Percentiles rank a stretch among this genome's conserved stretches.
These are phyloP conservation scores for Clarias magur DNA, from an alignment of 2,113 vertebrate genomes.

Conservation along the genomic window DNA sequence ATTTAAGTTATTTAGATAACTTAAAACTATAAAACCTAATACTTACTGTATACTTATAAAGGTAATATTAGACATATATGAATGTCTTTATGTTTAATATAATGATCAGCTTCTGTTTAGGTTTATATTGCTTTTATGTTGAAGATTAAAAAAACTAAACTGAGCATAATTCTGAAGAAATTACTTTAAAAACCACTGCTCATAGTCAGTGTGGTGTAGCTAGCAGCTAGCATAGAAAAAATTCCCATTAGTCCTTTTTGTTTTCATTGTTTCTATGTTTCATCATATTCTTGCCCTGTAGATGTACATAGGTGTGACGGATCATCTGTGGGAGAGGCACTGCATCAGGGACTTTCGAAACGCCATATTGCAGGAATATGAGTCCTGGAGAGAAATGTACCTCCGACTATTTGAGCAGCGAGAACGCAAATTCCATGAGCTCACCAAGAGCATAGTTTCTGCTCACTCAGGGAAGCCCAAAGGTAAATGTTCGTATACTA, in stretches of 20 bases:
- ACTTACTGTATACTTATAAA: too few relatives aligned
- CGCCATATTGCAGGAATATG: conserved; percentile 72
- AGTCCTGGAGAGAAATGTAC: conserved; percentile 89
- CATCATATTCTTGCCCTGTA: conserved; percentile 40
- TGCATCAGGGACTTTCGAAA: conserved; percentile 82
- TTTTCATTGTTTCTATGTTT: background rate
- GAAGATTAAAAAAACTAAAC: background rate
- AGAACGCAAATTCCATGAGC: conserved; percentile 78
- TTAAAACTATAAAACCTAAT: too few relatives aligned
- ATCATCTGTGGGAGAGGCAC: conserved; percentile 83
- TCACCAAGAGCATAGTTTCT: conserved; percentile 81
- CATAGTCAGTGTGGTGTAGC: background rate
- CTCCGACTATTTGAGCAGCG: conserved; percentile 77
- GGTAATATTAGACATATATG: background rate
- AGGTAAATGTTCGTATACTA: conserved; percentile 64
- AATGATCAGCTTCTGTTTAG: background rate
- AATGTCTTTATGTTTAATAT: background rate
- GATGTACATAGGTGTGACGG: conserved; percentile 75
- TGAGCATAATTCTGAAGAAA: background rate
- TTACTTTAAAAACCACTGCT: background rate
- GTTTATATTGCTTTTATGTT: background rate
- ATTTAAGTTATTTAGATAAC: background rate
- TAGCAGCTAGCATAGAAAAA: background rate
- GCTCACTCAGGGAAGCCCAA: conserved; percentile 81
- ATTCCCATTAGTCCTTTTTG: background rate